A percentile compares a stretch with the other conserved stretches of the same genome.
Evolutionary conservation across 2,113 vertebrate species (phyloP).

Genomic region (Semnopithecus entellus): DNA sequence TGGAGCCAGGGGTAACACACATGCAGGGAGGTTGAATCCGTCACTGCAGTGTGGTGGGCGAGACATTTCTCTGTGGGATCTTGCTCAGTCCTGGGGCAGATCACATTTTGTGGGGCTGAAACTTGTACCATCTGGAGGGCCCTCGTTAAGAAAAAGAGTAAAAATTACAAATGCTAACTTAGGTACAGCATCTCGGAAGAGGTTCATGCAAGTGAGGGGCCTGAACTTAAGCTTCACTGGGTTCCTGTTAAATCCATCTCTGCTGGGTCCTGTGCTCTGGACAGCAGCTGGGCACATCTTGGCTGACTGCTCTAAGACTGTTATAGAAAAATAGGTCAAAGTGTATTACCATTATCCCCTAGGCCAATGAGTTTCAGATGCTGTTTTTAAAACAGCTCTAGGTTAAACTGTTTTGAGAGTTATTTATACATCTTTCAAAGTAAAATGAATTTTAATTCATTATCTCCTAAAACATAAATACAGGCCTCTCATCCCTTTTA

Average conservation of each 20-base stretch:
- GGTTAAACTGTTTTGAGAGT: constrained; percentile 22
- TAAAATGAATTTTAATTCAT: constrained; percentile 31
- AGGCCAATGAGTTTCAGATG: background rate
- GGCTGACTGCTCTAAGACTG: background rate
- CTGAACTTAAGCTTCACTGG: background rate
- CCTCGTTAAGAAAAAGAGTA: background rate
- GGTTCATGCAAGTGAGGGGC: background rate
- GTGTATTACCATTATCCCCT: background rate
- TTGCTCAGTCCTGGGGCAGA: background rate
- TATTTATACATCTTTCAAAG: background rate
- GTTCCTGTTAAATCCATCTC: background rate
- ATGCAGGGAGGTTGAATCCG: background rate
- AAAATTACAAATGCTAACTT: constrained; percentile 10
- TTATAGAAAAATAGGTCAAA: background rate
- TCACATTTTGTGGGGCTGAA: background rate
- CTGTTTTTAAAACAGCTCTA: background rate
- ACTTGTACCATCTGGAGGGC: background rate
- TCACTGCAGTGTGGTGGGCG: background rate
- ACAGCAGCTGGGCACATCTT: background rate
- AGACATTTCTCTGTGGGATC: background rate
- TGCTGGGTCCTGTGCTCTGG: background rate
- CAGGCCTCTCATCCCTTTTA: background rate
- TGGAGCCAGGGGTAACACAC: background rate
- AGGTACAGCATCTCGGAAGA: background rate
- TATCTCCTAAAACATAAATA: constrained; percentile 5